Evolutionary conservation across 2,888 invertebrate species (phyloP), one percentile per base, ranked within the genome.

Genomic region (Abscondita cerata): DNA sequence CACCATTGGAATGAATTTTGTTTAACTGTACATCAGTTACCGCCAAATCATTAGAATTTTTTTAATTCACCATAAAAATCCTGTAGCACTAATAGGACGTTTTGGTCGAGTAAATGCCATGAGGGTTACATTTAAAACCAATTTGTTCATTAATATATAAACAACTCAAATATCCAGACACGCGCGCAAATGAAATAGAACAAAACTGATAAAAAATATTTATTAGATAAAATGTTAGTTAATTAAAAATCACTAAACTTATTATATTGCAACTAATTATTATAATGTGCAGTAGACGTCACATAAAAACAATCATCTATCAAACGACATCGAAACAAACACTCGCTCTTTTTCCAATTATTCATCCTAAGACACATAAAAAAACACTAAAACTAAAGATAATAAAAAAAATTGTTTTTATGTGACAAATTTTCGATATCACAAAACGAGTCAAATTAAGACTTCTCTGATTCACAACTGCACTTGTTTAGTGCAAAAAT

Each of bases 141-240:
- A n/a, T n/a, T n/a, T n/a, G n/a, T n/a, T n/a, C n/a, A n/a, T n/a
- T n/a, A n/a, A n/a, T n/a, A n/a, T n/a, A n/a, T n/a, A n/a, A n/a
- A n/a, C n/a, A n/a, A n/a, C n/a, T n/a, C n/a, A n/a, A n/a, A n/a
- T n/a, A n/a, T n/a, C n/a, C n/a, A n/a, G n/a, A n/a, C n/a, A n/a
- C n/a, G n/a, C n/a, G n/a, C n/a, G n/a, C n/a, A 25, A 25, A 25
- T 25, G 46, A 58, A 56, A 12, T 15, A 60, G n/a, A 33, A 18
- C 25, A 20, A 66, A 57, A 70, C 70, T 77, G 77, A 78, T 78
- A 78, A 76, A 79, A 79, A 78, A 79, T 78, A 77, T 79, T 78
- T 79, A 78, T 78, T 79, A 75, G 76, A 74, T 76, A 76, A 74
- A 72, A 75, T 76, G 75, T 75, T 76, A 78, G 76, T 77, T 68